Evolutionary conservation across 2,888 invertebrate genomes (phyloP), one percentile per base, ranked within the genome.

Genomic region (Acleris holmiana): DNA sequence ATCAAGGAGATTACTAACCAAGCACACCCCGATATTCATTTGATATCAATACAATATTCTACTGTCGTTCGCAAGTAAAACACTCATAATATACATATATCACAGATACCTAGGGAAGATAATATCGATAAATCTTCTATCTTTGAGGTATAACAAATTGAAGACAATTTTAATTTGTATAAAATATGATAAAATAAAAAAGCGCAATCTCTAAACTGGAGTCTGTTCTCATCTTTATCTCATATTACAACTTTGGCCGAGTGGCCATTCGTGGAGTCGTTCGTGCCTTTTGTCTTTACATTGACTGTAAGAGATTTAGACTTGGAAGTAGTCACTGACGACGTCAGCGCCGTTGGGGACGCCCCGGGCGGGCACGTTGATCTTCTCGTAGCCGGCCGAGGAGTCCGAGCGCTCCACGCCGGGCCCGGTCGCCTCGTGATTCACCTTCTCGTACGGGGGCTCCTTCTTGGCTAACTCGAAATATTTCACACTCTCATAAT

Each of bases 401-500:
- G 91, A 91, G 67, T 91, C 91, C 1, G 90, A 89, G 46, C 91
- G 75, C 40, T 90, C 85, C 5, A 90, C 74, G 23, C 77, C 70
- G 0, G 80, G 77, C 40, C 73, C 69, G 0, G 72, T 72, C 0
- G 71, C 70, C n/a, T 88, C 93, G 23, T 85, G 88, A 49, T 93
- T 86, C 15, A 95, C 87, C 73, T 93, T 93, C 75, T 96, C 96
- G 67, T 96, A 96, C 0, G 96, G 95, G 56, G 96, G 95, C 57
- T 95, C 95, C 66, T 86, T 89, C 25, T 90, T 89, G 0, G 87
- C 76, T 1, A 94, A 79, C 67, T 95, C 95, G 74, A 95, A 93
- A 84, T 96, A 96, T 71, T 95, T 95, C 0, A 97, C 96, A 70
- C 96, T 96, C 80, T 97, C 97, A 76, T 97, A 97, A 80, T 97